phyloP scores from a whole-genome alignment of 2,888 invertebrate genomes.

The Chloroclysta siterata region DNA sequence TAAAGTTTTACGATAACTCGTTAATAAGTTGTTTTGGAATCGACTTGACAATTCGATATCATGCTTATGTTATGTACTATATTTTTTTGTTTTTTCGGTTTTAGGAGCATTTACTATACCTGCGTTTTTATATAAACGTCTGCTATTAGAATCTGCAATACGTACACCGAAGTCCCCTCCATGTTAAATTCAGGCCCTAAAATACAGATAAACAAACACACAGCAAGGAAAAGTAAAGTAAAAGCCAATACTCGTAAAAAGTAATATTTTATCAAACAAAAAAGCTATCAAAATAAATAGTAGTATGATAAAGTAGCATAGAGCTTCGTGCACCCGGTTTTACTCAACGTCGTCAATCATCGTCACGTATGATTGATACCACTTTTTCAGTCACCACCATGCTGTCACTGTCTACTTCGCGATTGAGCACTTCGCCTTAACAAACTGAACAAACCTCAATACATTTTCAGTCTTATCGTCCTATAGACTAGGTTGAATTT shows the following conservation, averaged over 20 bases:
- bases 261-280: background rate
- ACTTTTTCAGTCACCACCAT: slow-evolving; percentile 66
- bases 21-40: too few relatives aligned
- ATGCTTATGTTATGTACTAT: too few relatives aligned
- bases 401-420: slow-evolving; percentile 52
- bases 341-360: slow-evolving; percentile 62
- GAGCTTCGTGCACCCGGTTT: slow-evolving; percentile 44
- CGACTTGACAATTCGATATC: too few relatives aligned
- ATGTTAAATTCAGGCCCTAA: too few relatives aligned
- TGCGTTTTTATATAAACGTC: too few relatives aligned
- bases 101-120: too few relatives aligned
- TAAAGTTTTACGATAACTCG: too few relatives aligned
- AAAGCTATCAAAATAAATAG: slow-evolving; percentile 30
- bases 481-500: slow-evolving; percentile 8
- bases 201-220: too few relatives aligned
- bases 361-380: slow-evolving; percentile 78
- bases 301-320: slow-evolving; percentile 38
- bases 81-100: too few relatives aligned
- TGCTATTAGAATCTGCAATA: too few relatives aligned
- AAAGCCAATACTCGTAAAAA: background rate
- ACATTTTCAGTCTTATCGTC: slow-evolving; percentile 16
- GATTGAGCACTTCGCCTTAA: slow-evolving; percentile 62
- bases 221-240: background rate
- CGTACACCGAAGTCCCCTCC: too few relatives aligned
- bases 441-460: slow-evolving; percentile 27